Evolutionary conservation across 2,797 vertebrate species (phyloP), one percentile per base, ranked within the genome.

Genomic region (Buceros bicornis): DNA sequence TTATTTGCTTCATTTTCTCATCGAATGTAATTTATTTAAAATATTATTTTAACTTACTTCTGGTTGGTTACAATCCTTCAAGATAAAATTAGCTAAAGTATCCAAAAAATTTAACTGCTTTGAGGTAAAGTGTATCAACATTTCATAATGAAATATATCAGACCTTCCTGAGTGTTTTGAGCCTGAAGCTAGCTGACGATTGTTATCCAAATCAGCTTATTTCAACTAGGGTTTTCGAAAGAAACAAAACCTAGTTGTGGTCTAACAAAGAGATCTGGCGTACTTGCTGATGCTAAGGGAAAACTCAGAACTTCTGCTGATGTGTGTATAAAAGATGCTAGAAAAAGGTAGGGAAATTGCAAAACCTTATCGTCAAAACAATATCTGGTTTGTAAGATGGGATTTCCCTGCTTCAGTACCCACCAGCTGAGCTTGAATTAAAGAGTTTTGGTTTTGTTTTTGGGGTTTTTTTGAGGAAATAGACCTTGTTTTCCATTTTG

Each of bases 81-180:
- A 67, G 58, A 47, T 69, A 67, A 76, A 91, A 83, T 64, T 67
- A 89, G 15, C n/a, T 69, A 29, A 74, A 70, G 17, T 60, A 16
- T 81, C 54, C 2, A 19, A 90, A 85, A 96, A 51, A 20, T 47
- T 84, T 56, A 89, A 70, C 16, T 87, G 51, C 48, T 95, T 85
- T 73, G 67, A 85, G 71, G 64, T 81, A 82, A 72, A 87, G 79
- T 20, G 21, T 83, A 74, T 86, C 56, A 58, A 5, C 43, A 24
- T 81, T 96, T 94, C 22, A 9, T 80, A 86, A 74, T 64, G 35
- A 90, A 91, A 88, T 56, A 21, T 71, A 42, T 70, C 76, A 86
- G 56, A 58, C 16, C 25, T 70, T 87, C 33, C 24, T 43, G 24
- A 79, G 33, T 43, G 22, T 25, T 89, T 87, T 87, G 62, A 82